Conservation (phyloP, 1,140 invertebrate genomes). For the Tetramorium parvispinum region DNA sequence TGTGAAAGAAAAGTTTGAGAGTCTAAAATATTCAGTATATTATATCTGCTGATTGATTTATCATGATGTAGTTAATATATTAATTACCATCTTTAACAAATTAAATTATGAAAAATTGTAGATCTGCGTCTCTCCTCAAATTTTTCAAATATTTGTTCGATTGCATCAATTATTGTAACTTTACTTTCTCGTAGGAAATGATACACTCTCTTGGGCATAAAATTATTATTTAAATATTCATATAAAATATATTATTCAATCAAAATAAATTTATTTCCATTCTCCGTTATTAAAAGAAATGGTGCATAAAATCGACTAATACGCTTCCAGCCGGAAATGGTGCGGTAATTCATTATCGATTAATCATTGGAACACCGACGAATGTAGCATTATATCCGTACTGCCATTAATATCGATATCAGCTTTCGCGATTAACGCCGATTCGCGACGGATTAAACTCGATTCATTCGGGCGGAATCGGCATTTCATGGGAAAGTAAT, state of each 20-base stretch:
- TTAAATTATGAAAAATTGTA: not conserved
- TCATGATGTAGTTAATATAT: not conserved
- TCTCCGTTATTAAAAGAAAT: constrained; percentile 53
- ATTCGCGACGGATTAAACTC: constrained; percentile 50
- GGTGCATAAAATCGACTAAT: constrained; percentile 58
- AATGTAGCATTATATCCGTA: constrained; percentile 56
- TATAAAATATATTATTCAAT: constrained; percentile 10
- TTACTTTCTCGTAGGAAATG: not conserved
- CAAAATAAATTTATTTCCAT: constrained; percentile 56
- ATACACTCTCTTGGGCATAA: not conserved
- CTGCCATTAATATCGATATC: constrained; percentile 60
- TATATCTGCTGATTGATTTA: not conserved
- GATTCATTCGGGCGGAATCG: constrained; percentile 30
- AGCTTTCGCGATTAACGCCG: constrained; percentile 56
- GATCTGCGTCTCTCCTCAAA: not conserved
- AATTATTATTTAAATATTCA: constrained; percentile 34
- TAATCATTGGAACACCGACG: constrained; percentile 55
- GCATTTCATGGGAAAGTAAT: constrained; percentile 38
- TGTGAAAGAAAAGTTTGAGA: not conserved
- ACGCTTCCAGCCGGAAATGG: constrained; percentile 50
- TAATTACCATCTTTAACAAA: not conserved
- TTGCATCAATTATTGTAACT: not conserved
- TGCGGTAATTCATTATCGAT: constrained; percentile 58
- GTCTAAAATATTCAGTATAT: not conserved
- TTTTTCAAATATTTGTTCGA: not conserved